A percentile compares a stretch with the other conserved stretches of the same genome.
Conservation (phyloP, 2,797 vertebrate genomes). For the Sebastolobus alascanus region DNA sequence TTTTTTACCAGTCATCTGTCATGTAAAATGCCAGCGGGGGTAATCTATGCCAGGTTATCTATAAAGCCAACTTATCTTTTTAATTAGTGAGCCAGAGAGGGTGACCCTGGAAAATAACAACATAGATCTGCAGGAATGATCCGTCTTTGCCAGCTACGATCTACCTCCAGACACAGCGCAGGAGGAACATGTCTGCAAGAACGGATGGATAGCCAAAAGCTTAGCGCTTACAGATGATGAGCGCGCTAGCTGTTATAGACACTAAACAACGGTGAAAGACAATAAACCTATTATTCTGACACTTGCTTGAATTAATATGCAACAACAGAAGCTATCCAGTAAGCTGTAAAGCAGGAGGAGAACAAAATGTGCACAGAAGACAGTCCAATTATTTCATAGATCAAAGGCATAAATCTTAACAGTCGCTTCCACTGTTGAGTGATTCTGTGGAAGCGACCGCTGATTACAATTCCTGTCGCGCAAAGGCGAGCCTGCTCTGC, state of each 20-base stretch:
- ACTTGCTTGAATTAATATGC: slow-evolving; percentile 34
- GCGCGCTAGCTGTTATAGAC: slow-evolving; percentile 38
- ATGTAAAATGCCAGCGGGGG: slow-evolving; percentile 68
- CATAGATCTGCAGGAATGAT: slow-evolving; percentile 64
- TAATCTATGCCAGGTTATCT: slow-evolving; percentile 78
- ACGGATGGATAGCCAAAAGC: slow-evolving; percentile 50
- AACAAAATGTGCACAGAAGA: slow-evolving; percentile 30
- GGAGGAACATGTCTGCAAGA: slow-evolving; percentile 50
- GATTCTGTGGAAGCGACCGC: slow-evolving; percentile 52
- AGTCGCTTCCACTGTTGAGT: too few relatives aligned
- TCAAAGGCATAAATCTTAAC: slow-evolving; percentile 58
- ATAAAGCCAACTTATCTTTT: slow-evolving; percentile 75
- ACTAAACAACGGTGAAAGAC: slow-evolving; percentile 50
- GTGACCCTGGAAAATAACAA: slow-evolving; percentile 67
- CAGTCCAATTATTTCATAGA: slow-evolving; percentile 50
- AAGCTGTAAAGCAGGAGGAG: slow-evolving; percentile 38
- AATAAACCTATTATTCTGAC: slow-evolving; percentile 50
- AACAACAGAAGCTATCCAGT: slow-evolving; percentile 32
- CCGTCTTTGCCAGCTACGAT: slow-evolving; percentile 54
- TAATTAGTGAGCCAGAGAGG: slow-evolving; percentile 72
- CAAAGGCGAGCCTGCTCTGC: slow-evolving; percentile 53
- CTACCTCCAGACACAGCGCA: slow-evolving; percentile 18
- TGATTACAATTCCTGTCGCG: slow-evolving; percentile 71
- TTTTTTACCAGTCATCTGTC: slow-evolving; percentile 76
- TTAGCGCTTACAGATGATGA: slow-evolving; percentile 35